phyloP scores from a whole-genome alignment of 2,888 invertebrate genomes.

The Chesias legatella region DNA sequence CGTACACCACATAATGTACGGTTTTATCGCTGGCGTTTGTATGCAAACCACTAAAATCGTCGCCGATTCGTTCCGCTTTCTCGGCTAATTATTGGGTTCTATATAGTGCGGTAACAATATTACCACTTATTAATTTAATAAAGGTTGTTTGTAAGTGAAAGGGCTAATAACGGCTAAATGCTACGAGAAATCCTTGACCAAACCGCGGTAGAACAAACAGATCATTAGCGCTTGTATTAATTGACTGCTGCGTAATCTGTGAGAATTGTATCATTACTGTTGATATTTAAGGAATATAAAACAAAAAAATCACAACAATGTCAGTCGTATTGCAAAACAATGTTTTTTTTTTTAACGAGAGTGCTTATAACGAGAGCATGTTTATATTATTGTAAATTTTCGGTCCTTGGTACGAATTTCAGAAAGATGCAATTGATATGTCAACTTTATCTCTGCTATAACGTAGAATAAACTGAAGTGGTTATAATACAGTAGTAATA shows the following conservation, averaged over 20 bases:
- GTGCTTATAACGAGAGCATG: not conserved
- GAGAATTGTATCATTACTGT: slow-evolving; percentile 15
- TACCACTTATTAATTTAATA: not conserved
- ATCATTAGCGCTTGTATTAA: not conserved
- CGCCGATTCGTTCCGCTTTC: slow-evolving; percentile 26
- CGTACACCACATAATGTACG: too few relatives aligned
- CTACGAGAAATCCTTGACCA: slow-evolving; percentile 39
- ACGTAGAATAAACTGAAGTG: too few relatives aligned
- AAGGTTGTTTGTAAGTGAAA: slow-evolving; percentile 20
- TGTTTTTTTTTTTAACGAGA: too few relatives aligned
- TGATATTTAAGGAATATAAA: slow-evolving; percentile 17
- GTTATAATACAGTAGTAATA: too few relatives aligned
- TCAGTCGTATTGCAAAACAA: slow-evolving; percentile 9
- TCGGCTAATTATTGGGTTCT: slow-evolving; percentile 9
- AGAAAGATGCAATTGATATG: too few relatives aligned
- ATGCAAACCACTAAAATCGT: slow-evolving; percentile 12
- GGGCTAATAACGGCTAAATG: slow-evolving; percentile 31
- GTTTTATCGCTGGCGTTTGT: slow-evolving; percentile 1
- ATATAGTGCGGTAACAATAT: slow-evolving; percentile 1
- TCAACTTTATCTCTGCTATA: too few relatives aligned
- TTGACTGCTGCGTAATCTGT: slow-evolving; percentile 9
- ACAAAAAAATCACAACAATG: slow-evolving; percentile 14
- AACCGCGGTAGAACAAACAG: slow-evolving; percentile 10
- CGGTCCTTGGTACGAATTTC: too few relatives aligned
- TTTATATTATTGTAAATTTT: too few relatives aligned